Conservation (phyloP, 2,888 invertebrate species). For the Operophtera brumata region DNA sequence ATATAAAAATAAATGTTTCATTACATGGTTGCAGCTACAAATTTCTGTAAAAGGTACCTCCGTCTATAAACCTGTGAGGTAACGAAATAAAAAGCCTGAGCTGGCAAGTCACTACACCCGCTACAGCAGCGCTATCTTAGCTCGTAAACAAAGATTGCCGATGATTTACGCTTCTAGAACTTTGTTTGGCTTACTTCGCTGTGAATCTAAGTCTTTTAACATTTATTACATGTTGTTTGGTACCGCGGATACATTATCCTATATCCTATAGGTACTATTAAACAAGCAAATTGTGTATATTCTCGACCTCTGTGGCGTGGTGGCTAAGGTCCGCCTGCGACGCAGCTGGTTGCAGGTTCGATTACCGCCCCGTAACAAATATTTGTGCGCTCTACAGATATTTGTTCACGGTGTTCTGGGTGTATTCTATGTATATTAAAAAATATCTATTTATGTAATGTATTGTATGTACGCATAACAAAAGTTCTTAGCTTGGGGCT, state of each 20-base stretch:
- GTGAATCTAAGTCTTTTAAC: conserved; percentile 10
- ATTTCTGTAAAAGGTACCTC: conserved; percentile 12
- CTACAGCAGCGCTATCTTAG: conserved; percentile 37
- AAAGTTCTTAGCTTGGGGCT: no score
- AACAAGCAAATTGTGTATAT: neutral
- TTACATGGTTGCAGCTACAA: conserved; percentile 9
- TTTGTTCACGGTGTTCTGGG: no score
- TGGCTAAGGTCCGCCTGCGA: no score
- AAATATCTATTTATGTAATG: no score
- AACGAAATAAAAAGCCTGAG: conserved; percentile 29
- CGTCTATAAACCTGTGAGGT: conserved; percentile 21
- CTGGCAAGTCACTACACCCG: conserved; percentile 29
- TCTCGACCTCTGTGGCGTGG: no score
- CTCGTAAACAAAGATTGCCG: conserved; percentile 53
- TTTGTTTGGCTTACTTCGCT: conserved; percentile 27
- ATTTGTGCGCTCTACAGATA: no score
- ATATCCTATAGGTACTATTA: neutral
- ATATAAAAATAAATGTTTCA: conserved; percentile 4
- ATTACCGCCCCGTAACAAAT: no score
- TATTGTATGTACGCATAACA: no score
- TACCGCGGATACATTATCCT: neutral
- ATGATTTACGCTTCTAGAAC: conserved; percentile 45
- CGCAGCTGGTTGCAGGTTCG: no score
- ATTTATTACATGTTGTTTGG: conserved; percentile 13
- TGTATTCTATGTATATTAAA: no score